Evolutionary conservation across 2,797 vertebrate genomes (phyloP).

Genomic region (Etheostoma nigrum): DNA sequence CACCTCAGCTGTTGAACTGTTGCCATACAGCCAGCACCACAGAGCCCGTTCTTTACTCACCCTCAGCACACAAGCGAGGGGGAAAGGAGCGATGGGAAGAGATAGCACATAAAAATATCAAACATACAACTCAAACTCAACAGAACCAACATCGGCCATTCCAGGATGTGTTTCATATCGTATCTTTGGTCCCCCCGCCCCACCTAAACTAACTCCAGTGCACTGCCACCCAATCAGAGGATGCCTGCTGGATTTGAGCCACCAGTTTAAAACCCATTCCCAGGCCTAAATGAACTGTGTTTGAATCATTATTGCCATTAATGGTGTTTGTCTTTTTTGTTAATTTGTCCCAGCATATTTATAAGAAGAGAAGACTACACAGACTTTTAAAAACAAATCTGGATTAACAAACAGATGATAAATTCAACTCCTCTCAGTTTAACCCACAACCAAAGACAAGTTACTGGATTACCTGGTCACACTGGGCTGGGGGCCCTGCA

Average conservation of each 20-base stretch:
- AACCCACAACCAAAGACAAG: conserved; percentile 73
- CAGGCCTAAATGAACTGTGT: conserved; percentile 43
- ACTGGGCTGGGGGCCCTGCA: conserved; percentile 30
- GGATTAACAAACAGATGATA: conserved; percentile 41
- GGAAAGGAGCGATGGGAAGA: conserved; percentile 26
- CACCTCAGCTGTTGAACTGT: conserved; percentile 65
- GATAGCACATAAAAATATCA: conserved; percentile 68
- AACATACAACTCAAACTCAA: conserved; percentile 37
- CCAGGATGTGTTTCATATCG: conserved; percentile 53
- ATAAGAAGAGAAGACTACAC: conserved; percentile 48
- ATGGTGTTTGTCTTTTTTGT: conserved; percentile 45
- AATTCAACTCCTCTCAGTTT: conserved; percentile 48
- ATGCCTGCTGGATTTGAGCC: conserved; percentile 81
- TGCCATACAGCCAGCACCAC: conserved; percentile 45
- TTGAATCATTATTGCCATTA: conserved; percentile 46
- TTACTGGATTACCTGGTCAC: conserved; percentile 48
- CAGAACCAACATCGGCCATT: conserved; percentile 44
- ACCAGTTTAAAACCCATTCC: conserved; percentile 58
- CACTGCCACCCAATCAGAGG: conserved; percentile 76
- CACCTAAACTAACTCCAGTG: conserved; percentile 55
- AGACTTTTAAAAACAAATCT: conserved; percentile 23
- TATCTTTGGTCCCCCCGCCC: conserved; percentile 44
- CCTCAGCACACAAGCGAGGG: conserved; percentile 46
- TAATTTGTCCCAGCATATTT: conserved; percentile 64
- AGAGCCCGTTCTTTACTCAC: conserved; percentile 46